phyloP scores from a whole-genome alignment of 2,888 invertebrate genomes.

The Catocala nupta region DNA sequence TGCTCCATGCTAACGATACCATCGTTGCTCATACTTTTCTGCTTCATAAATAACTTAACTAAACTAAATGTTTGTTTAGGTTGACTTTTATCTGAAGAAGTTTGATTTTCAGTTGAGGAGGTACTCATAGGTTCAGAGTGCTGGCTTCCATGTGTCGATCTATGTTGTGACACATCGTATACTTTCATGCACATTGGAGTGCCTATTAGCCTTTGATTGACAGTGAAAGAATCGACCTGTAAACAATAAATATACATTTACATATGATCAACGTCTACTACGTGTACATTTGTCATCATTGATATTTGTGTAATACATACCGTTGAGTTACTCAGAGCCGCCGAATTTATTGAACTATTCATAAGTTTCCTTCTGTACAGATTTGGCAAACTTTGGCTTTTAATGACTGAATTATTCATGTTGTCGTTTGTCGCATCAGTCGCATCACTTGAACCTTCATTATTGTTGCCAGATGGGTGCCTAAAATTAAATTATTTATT shows the following conservation, averaged over 20 bases:
- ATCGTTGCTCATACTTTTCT: slow-evolving; percentile 94
- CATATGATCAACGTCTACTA: slow-evolving; percentile 1
- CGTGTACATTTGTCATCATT: not conserved
- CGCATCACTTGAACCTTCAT: slow-evolving; percentile 87
- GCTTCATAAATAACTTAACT: slow-evolving; percentile 96
- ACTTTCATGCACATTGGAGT: slow-evolving; percentile 82
- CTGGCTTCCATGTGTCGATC: slow-evolving; percentile 78
- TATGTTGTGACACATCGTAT: slow-evolving; percentile 81
- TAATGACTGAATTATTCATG: slow-evolving; percentile 88
- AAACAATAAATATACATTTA: slow-evolving; percentile 51
- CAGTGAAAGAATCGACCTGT: slow-evolving; percentile 84
- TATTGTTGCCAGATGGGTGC: slow-evolving; percentile 93
- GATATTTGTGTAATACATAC: slow-evolving; percentile 77
- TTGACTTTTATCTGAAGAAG: slow-evolving; percentile 83
- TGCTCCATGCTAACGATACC: slow-evolving; percentile 92
- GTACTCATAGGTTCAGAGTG: slow-evolving; percentile 86
- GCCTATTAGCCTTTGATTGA: slow-evolving; percentile 79
- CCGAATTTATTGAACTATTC: slow-evolving; percentile 84
- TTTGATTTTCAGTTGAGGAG: slow-evolving; percentile 83
- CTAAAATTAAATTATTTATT: slow-evolving; percentile 64
- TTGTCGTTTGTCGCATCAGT: slow-evolving; percentile 85
- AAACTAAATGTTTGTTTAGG: slow-evolving; percentile 93
- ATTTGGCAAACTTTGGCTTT: slow-evolving; percentile 94
- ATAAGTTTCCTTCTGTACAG: slow-evolving; percentile 87
- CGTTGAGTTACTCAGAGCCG: slow-evolving; percentile 90